Percentiles rank a stretch among this genome's conserved stretches.
phyloP scores from a whole-genome alignment of 2,888 invertebrate genomes.

The Sipha maydis region DNA sequence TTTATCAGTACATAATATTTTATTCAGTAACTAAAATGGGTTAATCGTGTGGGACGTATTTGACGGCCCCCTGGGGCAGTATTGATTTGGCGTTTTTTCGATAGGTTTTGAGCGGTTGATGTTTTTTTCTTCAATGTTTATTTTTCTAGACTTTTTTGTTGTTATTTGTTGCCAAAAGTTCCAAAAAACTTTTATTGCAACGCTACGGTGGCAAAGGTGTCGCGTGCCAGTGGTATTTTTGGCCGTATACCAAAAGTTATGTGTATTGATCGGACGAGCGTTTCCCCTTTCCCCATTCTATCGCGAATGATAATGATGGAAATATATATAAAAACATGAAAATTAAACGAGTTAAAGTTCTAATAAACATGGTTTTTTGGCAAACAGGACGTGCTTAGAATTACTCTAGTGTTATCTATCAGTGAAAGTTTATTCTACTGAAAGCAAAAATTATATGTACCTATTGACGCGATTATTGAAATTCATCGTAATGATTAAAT shows the following conservation, averaged over 20 bases:
- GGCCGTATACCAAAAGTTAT: conserved; percentile 56
- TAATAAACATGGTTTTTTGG: conserved; percentile 60
- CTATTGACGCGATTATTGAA: not conserved
- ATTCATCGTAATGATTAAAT: not conserved
- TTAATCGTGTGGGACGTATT: conserved; percentile 40
- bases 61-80: conserved; percentile 22
- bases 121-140: conserved; percentile 24
- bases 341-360: conserved; percentile 60
- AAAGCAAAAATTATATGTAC: not conserved
- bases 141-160: conserved; percentile 46
- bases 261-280: conserved; percentile 44
- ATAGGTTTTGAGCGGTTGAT: conserved; percentile 41
- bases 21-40: conserved; percentile 20
- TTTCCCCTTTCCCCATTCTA: conserved; percentile 27
- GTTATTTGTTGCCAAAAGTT: conserved; percentile 61
- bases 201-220: conserved; percentile 56
- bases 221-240: conserved; percentile 62
- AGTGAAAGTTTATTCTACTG: conserved; percentile 20
- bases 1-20: conserved; percentile 16
- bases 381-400: conserved; percentile 60
- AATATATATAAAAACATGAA: conserved; percentile 54
- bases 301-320: conserved; percentile 24
- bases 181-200: conserved; percentile 60
- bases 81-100: conserved; percentile 55
- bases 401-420: conserved; percentile 49